Percentiles rank a stretch among this genome's conserved stretches.
These are phyloP conservation scores for Hermetia illucens DNA, from an alignment of 1,140 invertebrate genomes.

Conservation along the genomic window DNA sequence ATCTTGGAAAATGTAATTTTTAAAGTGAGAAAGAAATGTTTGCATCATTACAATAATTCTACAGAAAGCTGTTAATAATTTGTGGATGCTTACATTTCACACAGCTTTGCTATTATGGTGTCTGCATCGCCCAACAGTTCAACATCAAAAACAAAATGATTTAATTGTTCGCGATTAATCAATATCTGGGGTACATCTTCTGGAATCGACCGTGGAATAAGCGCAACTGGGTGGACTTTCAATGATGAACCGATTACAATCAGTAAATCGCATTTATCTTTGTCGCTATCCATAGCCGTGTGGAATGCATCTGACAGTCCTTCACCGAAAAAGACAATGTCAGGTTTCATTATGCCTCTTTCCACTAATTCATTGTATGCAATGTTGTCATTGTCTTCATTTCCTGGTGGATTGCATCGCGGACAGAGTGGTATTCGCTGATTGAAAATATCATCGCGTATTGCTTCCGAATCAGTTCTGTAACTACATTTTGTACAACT, in stretches of 20 bases:
- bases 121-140: constrained; percentile 78
- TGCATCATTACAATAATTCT: no score
- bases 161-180: constrained; percentile 71
- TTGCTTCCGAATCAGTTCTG: constrained; percentile 54
- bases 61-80: no score
- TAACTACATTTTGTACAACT: constrained; percentile 65
- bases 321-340: constrained; percentile 89
- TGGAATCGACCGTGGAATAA: constrained; percentile 65
- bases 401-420: constrained; percentile 33
- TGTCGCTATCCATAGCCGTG: constrained; percentile 57
- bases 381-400: constrained; percentile 5
- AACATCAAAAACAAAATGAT: constrained; percentile 68
- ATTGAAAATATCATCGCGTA: constrained; percentile 59
- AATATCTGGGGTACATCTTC: constrained; percentile 63
- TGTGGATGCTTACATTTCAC: constrained; percentile 47
- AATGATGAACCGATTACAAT: constrained; percentile 77
- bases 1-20: no score
- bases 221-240: constrained; percentile 74
- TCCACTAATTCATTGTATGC: constrained; percentile 27
- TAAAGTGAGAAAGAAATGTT: no score
- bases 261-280: constrained; percentile 63
- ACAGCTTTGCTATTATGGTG: constrained; percentile 64
- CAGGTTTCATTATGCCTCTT: constrained; percentile 67
- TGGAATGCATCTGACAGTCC: constrained; percentile 70
- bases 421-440: constrained; percentile 63